Evolutionary conservation across 2,888 invertebrate species (phyloP).

Genomic region (Baccha elongata): DNA sequence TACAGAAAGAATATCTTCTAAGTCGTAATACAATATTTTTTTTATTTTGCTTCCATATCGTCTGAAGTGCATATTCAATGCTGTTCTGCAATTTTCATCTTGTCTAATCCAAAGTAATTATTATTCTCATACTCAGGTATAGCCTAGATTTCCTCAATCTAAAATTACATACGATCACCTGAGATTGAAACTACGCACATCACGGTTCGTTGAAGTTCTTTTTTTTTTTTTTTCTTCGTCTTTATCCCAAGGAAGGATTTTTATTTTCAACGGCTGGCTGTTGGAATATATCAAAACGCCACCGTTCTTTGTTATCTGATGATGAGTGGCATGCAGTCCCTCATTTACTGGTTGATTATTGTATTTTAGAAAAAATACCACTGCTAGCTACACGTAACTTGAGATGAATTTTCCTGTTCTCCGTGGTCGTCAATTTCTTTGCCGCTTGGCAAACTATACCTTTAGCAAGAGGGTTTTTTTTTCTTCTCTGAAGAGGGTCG

Average conservation of each 20-base stretch:
- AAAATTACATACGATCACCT: constrained; percentile 71
- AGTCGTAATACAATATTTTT: constrained; percentile 51
- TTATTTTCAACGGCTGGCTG: constrained; percentile 46
- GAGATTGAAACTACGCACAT: constrained; percentile 66
- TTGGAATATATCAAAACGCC: constrained; percentile 48
- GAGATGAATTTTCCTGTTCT: constrained; percentile 76
- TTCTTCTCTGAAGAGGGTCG: constrained; percentile 60
- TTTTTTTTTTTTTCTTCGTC: constrained; percentile 42
- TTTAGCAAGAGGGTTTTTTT: constrained; percentile 31
- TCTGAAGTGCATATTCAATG: constrained; percentile 42
- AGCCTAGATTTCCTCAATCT: constrained; percentile 65
- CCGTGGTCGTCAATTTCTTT: constrained; percentile 62
- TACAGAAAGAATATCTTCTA: constrained; percentile 14
- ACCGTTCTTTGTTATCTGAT: constrained; percentile 71
- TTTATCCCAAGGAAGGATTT: constrained; percentile 54
- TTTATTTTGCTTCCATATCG: constrained; percentile 18
- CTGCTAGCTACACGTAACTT: constrained; percentile 73
- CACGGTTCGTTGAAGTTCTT: constrained; percentile 56
- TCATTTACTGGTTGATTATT: constrained; percentile 72
- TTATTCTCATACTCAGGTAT: constrained; percentile 48
- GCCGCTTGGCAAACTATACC: constrained; percentile 33
- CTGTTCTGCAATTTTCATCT: constrained; percentile 39
- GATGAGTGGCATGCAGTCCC: constrained; percentile 72
- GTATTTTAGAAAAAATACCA: constrained; percentile 60
- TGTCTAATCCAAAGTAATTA: constrained; percentile 42